Base-by-base conservation (phyloP, 2,797 vertebrate genomes). In the Betta splendens region DNA sequence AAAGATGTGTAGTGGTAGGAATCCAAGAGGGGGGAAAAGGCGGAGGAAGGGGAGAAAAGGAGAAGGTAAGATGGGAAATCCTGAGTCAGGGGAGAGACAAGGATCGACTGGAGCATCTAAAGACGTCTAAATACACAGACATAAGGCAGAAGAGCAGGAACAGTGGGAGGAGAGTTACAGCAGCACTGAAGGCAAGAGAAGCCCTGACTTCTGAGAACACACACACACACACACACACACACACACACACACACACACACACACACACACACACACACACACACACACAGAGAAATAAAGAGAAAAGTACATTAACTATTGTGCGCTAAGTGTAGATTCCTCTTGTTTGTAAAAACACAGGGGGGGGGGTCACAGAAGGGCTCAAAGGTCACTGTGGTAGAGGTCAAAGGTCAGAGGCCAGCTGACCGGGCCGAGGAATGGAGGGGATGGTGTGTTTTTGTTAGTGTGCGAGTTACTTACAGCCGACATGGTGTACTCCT, bases 401-500 rank as follows among this genome's bases (percentile, higher is more conserved):
- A 69, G 72, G 68, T 75, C 53, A 72, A 69, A 69, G 69, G 72
- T 80, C 64, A 58, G 64, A 69, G 67, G 64, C 56, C 29, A 26
- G 67, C 54, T 76, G n/a, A n/a, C 65, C 59, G 69, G 52, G 44
- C 54, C 3, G 31, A 64, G 64, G 70, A 72, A 57, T 52, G 51
- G 46, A 44, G 64, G 21, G 54, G 71, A 46, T 15, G 72, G 72
- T 83, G 82, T 84, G 71, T 84, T 52, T 83, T 75, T 86, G 82
- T 72, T 86, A 86, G 87, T 72, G 84, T 85, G 76, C 88, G 76
- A 88, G 71, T 93, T 98, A 98, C 97, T 99, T 97, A 99, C 97
- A 98, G 94, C 94, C 91, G 76, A 93, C 91, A 92, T 94, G 96
- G 89, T 95, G 95, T 93, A 94, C 94, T 93, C 96, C 97, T 99